A percentile compares a stretch with the other conserved stretches of the same genome.
Conservation (phyloP, 2,888 invertebrate species). For the Pseudanteris insignis region DNA sequence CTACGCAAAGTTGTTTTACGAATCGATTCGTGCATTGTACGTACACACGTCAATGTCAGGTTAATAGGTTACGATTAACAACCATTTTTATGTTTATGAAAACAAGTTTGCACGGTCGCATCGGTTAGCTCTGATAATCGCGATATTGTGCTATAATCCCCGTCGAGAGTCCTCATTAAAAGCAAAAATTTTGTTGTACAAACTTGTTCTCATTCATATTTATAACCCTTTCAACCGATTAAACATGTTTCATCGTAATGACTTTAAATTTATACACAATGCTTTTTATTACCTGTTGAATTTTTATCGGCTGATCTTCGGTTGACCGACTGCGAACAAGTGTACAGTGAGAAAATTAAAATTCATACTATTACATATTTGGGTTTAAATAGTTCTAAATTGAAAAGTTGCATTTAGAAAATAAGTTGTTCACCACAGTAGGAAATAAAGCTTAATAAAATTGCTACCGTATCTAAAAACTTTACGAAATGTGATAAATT, state of each 20-base stretch:
- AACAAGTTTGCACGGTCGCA: slow-evolving; percentile 7
- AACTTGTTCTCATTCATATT: slow-evolving; percentile 36
- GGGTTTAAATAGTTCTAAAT: too few species aligned
- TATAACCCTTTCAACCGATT: slow-evolving; percentile 30
- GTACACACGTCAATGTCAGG: slow-evolving; percentile 10
- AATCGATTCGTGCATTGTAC: slow-evolving; percentile 4
- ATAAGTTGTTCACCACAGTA: too few species aligned
- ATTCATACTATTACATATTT: too few species aligned
- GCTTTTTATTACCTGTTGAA: slow-evolving; percentile 33
- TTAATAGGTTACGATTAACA: slow-evolving; percentile 19
- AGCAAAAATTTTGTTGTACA: slow-evolving; percentile 36
- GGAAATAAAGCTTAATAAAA: too few species aligned
- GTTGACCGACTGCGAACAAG: too few species aligned
- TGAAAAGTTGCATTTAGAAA: too few species aligned
- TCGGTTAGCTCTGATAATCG: too few species aligned
- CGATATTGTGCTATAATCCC: slow-evolving; percentile 25
- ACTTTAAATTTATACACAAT: slow-evolving; percentile 28
- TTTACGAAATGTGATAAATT: too few species aligned
- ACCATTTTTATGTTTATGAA: slow-evolving; percentile 21
- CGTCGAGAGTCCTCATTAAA: slow-evolving; percentile 33
- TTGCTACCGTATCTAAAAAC: too few species aligned
- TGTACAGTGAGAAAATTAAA: too few species aligned
- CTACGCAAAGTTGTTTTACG: slow-evolving; percentile 3
- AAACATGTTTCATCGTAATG: slow-evolving; percentile 27
- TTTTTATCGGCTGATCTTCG: slow-evolving; percentile 32